phyloP scores from a whole-genome alignment of 2,113 vertebrate species.

The Dipodomys spectabilis region DNA sequence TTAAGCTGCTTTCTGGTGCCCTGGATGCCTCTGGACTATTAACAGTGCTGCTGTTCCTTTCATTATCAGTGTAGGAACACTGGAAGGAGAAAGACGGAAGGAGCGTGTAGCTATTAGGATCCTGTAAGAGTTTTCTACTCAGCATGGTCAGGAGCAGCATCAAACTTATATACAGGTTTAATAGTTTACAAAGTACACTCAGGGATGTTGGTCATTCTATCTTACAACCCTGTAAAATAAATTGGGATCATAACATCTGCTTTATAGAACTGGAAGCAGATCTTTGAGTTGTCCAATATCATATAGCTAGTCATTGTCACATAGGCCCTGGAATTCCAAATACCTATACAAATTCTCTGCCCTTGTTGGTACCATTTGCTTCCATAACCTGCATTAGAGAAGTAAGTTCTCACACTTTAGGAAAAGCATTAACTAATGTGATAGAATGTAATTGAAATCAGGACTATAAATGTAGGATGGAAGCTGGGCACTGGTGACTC shows the following conservation, averaged over 20 bases:
- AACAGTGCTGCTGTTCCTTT: constrained; percentile 83
- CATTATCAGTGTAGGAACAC: constrained; percentile 85
- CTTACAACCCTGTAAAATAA: not conserved
- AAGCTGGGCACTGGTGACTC: not conserved
- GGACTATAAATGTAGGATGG: not conserved
- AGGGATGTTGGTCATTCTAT: not conserved
- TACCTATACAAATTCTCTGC: not conserved
- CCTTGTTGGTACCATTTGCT: not conserved
- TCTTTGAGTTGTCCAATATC: not conserved
- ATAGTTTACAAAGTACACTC: not conserved
- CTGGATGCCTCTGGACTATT: constrained; percentile 81
- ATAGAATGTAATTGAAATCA: not conserved
- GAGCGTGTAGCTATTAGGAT: not conserved
- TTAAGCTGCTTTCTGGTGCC: constrained; percentile 75
- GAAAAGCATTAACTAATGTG: not conserved
- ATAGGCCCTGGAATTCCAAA: not conserved
- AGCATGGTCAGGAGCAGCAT: not conserved
- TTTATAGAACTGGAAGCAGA: constrained; percentile 1
- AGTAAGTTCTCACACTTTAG: not conserved
- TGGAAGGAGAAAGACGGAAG: constrained; percentile 77
- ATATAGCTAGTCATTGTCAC: not conserved
- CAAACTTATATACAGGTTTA: not conserved
- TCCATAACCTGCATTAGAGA: not conserved
- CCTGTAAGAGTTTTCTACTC: not conserved
- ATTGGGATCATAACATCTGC: not conserved